Evolutionary conservation across 2,888 invertebrate genomes (phyloP), one percentile per base, ranked within the genome.

Genomic region (Plagodis pulveraria): DNA sequence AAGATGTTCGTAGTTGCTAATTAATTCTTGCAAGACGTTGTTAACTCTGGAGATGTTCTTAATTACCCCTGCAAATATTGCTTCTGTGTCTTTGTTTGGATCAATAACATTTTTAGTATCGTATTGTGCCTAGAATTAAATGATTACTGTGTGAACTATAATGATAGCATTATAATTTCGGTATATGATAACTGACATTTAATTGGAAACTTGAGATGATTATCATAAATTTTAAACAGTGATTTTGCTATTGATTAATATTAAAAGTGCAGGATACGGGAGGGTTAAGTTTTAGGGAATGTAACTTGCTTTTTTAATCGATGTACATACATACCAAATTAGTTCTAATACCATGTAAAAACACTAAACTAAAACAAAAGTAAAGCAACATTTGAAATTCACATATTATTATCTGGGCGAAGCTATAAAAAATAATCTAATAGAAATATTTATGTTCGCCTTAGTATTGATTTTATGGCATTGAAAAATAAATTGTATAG

Each of bases 11-110:
- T 88, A 88, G 46, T 84, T 85, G 6, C 67, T 67, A 48, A 89
- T 81, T 41, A 89, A 66, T 6, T 84, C 78, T 63, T 85, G 77
- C 41, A 89, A 62, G 12, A 80, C 77, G 49, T 71, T 74, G 63
- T 87, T 87, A 22, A 85, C 84, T 41, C 77, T 62, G 0, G 88
- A 76, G 66, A 88, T 86, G 56, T 89, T 89, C 62, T 72, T 79
- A n/a, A 87, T 74, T 32, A 86, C 78, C 44, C 84, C 82, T 2
- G 74, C 63, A 36, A 83, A 78, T 36, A 75, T 58, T 38, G 58
- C 43, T 33, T 82, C 77, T 32, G 72, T 60, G 6, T 58, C 44
- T 42, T 58, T 56, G 1, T 65, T 44, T 38, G 48, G n/a, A 0
- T 43, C 8, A 7, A 45, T 50, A 11, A n/a, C 12, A 10, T 40